A percentile compares a stretch with the other conserved stretches of the same genome.
Evolutionary conservation across 2,888 invertebrate species (phyloP).

Genomic region (Aphidius colemani): DNA sequence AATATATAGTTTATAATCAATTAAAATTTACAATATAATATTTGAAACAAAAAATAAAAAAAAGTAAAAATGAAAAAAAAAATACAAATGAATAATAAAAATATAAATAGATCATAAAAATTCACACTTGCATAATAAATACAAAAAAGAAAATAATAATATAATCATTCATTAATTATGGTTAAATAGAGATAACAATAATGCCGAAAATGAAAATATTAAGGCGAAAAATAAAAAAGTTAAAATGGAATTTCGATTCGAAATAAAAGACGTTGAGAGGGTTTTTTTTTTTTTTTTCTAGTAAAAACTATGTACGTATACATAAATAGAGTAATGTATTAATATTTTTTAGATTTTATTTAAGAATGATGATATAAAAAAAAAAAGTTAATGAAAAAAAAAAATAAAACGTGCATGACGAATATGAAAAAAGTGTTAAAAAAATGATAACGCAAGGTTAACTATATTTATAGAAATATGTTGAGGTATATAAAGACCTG

Average conservation of each 20-base stretch:
- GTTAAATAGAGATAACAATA: too few relatives aligned
- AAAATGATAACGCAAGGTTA: conserved; percentile 49
- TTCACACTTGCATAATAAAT: conserved; percentile 6
- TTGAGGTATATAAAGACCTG: conserved; percentile 45
- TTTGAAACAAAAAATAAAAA: conserved; percentile 1
- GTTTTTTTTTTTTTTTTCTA: too few relatives aligned
- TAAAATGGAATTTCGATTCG: too few relatives aligned
- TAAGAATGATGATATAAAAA: conserved; percentile 36
- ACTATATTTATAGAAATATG: conserved; percentile 58
- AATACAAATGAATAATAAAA: conserved; percentile 24
- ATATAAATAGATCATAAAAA: conserved; percentile 21
- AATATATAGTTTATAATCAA: neutral
- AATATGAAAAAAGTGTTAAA: conserved; percentile 38
- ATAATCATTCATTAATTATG: conserved; percentile 1
- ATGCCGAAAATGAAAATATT: too few relatives aligned
- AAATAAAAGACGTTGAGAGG: too few relatives aligned
- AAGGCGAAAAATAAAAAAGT: too few relatives aligned
- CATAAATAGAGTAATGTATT: conserved; percentile 37
- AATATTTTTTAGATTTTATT: conserved; percentile 57
- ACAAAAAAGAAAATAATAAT: neutral
- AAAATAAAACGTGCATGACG: conserved; percentile 7
- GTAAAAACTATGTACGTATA: too few relatives aligned
- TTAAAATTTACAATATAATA: conserved; percentile 8
- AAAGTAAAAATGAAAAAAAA: conserved; percentile 18
- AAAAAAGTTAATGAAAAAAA: conserved; percentile 26